Base-by-base conservation (phyloP, 1,140 invertebrate species). In the Drosophila prosaltans region DNA sequence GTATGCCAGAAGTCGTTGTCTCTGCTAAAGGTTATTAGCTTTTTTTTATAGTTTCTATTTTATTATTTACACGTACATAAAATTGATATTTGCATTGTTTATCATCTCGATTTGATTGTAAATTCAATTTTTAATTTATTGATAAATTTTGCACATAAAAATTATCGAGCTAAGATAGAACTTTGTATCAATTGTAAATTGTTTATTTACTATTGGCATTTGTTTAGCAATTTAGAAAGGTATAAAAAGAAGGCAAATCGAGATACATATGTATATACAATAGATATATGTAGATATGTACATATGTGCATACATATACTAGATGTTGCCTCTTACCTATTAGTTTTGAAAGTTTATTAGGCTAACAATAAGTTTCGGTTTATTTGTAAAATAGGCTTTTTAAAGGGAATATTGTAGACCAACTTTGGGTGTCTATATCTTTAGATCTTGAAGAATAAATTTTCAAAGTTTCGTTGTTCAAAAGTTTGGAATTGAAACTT, bases 121-220 rank as follows among this genome's bases (percentile, higher is more conserved):
- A 51, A 51, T 51, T 26, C 26, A 9, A 26, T 26, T 51, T 51
- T 51, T 26, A 51, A 51, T 51, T 51, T 51, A 51, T 51, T 51
- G 16, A 45, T 45, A 21, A 51, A 51, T 51, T 43, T 43, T 51
- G 8, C 45, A 51, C 9, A 51, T 51, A 10, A 51, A 51, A 51
- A 3, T 26, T 24, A 48, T 8, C 21, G 45, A 51, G 26, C 21
- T 26, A 51, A 10, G 45, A 10, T 51, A 51, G 16, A 51, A 24
- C 7, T 51, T 24, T 51, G 45, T 51, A 2, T 24, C 7, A 7
- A 21, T 5, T 51, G 7, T 26, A 51, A 51, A 26, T 10, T 51
- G 24, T 24, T 10, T 48, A 48, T 21, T 45, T 45, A 45, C n/a
- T 4, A 45, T 45, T 7, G 5, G 43, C 43, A 45, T 3, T 3